Base-by-base conservation (phyloP, 2,113 vertebrate genomes). In the Mesoclemmys tuberculata region DNA sequence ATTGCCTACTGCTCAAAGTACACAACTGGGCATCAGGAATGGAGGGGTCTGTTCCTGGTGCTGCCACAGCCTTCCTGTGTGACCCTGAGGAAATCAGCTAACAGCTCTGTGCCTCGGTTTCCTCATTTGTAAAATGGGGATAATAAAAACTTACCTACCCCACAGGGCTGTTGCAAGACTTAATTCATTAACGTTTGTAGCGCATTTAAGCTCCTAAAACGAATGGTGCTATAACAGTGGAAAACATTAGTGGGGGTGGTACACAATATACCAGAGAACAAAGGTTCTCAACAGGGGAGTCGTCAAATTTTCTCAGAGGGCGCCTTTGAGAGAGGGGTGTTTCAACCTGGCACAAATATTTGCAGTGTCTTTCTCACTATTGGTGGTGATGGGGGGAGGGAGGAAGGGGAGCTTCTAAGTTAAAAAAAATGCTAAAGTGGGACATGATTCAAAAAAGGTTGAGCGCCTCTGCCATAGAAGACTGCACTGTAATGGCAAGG, bases 21-120 rank as follows among this genome's bases (percentile, higher is more conserved):
- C 19, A 71, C 18, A 9, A 21, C n/a, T 71, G 64, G 35, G n/a
- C 21, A n/a, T 10, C 18, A 71, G 64, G 35, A 22, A 9, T 4
- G 4, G 64, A 71, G 64, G 31, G 8, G 19, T 38, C 35, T 71
- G 35, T 10, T 71, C n/a, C 35, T 71, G n/a, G 16, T 71, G 64
- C n/a, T 5, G 19, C 64, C 19, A 10, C 64, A 38, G 35, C 64
- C 64, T 71, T 38, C n/a, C 64, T 71, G 64, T 38, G 35, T 71
- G 64, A 71, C n/a, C 19, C 64, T 71, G n/a, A 71, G 64, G 8
- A 71, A 38, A n/a, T 21, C 64, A 68, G 13, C 8, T 68, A 38
- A 49, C 35, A 29, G 58, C 88, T 61, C 48, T 61, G 48, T 86
- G 84, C 81, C 74, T 91, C 90, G 49, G 51, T 29, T 89, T 80